Base-by-base conservation (phyloP, 2,113 vertebrate species). In the Myocastor coypus region DNA sequence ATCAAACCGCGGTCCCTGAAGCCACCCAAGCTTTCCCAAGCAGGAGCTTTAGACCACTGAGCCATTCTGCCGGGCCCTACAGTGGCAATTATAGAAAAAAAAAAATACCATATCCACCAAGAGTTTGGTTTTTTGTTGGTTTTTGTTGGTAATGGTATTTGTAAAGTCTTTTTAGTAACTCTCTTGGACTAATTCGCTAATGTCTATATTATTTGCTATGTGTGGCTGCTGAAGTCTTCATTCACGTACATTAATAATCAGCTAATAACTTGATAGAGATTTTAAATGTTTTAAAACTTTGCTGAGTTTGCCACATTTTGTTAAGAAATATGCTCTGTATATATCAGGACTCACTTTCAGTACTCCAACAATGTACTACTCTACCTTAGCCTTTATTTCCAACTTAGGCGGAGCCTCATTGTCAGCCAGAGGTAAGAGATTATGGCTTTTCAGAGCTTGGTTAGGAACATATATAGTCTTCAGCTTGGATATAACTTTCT, bases 91-190 rank as follows among this genome's bases (percentile, higher is more conserved):
- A 4, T 46, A 8, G 46, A 46, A 46, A 46, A 8, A 46, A 46
- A 8, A 46, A 46, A 46, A 46, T 46, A 46, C 46, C 46, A 46
- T 46, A 46, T 46, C 46, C 46, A 4, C 46, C 46, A 46, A 46
- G 46, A 8, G 46, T 46, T 81, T 89, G 57, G 57, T 20, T 9
- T 78, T 78, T 28, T 55, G 84, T 83, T 86, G 69, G 16, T 37
- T 93, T 83, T 63, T 92, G 22, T 75, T 92, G 50, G 32, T 73
- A 10, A 19, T 86, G 19, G 20, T 92, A 40, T 73, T 75, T 83
- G 84, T 84, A 69, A 69, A 86, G 5, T 69, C 87, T 94, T 16
- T 55, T 95, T 88, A 88, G 63, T 68, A 26, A 75, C 64, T 84
- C 75, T 87, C 69, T 34, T 28, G 68, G 37, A 83, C 68, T 59